Percentiles rank a stretch among this genome's conserved stretches.
Conservation (phyloP, 2,888 invertebrate species). For the Amiota minor region DNA sequence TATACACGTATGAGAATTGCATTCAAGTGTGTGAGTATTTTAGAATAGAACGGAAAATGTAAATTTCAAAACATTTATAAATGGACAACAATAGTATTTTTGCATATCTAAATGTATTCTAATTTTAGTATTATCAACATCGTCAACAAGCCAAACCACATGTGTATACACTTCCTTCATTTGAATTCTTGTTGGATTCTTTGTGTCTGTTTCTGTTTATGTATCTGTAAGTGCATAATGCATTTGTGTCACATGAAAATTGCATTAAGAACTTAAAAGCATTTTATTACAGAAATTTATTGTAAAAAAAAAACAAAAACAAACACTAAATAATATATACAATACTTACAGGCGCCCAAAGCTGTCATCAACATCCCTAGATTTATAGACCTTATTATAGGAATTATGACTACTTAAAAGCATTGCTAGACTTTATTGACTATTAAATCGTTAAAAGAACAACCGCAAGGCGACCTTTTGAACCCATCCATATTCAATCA, state of each 20-base stretch:
- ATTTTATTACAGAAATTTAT: neutral
- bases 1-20: too few species aligned
- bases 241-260: neutral
- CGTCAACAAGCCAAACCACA: too few species aligned
- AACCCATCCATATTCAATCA: neutral
- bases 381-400: neutral
- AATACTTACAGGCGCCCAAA: slow-evolving; percentile 17
- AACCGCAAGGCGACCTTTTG: too few species aligned
- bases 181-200: neutral
- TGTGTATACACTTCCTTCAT: too few species aligned
- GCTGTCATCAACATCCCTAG: neutral
- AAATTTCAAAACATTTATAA: slow-evolving; percentile 53
- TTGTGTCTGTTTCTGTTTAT: slow-evolving; percentile 26
- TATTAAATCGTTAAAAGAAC: neutral
- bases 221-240: slow-evolving; percentile 18
- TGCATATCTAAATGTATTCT: slow-evolving; percentile 34
- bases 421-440: slow-evolving; percentile 8
- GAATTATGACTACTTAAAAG: slow-evolving; percentile 10
- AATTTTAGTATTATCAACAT: neutral
- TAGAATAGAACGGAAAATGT: slow-evolving; percentile 39
- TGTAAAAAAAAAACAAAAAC: neutral
- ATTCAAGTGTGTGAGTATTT: too few species aligned
- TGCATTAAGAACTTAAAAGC: neutral
- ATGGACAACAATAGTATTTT: slow-evolving; percentile 43
- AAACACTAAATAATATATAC: neutral